A percentile compares a stretch with the other conserved stretches of the same genome.
Evolutionary conservation across 2,888 invertebrate species (phyloP).

Genomic region (Torymus auratus): DNA sequence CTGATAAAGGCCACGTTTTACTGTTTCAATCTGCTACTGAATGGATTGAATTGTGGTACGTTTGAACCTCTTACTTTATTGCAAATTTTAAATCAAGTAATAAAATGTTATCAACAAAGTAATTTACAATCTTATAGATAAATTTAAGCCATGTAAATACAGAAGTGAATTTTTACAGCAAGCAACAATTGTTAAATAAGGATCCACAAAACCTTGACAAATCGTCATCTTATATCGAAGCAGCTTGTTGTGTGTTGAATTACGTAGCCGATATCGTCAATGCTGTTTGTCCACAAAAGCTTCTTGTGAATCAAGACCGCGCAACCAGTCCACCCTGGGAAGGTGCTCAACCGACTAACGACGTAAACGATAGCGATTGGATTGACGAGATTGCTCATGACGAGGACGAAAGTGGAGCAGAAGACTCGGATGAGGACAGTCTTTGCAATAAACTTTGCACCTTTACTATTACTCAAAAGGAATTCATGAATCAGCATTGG

Average conservation of each 20-base stretch:
- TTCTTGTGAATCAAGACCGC: constrained; percentile 71
- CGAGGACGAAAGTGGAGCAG: constrained; percentile 94
- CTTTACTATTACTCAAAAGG: constrained; percentile 96
- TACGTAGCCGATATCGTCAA: constrained; percentile 88
- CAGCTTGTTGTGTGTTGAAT: constrained; percentile 89
- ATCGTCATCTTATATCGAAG: constrained; percentile 80
- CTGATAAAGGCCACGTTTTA: constrained; percentile 87
- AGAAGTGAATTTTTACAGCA: constrained; percentile 71
- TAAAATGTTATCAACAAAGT: background rate
- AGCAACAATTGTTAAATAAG: constrained; percentile 79
- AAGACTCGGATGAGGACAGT: constrained; percentile 95
- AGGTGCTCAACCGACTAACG: constrained; percentile 78
- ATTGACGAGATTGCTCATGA: constrained; percentile 90
- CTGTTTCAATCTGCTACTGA: constrained; percentile 88
- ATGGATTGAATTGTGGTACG: constrained; percentile 87
- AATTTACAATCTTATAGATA: too few species aligned
- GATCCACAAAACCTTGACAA: constrained; percentile 78
- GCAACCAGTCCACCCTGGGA: constrained; percentile 87
- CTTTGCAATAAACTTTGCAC: constrained; percentile 95
- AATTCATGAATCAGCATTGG: constrained; percentile 99
- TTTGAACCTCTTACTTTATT: constrained; percentile 7
- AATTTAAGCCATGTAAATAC: too few species aligned
- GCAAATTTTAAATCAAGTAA: background rate
- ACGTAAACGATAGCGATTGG: constrained; percentile 85
- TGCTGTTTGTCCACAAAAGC: constrained; percentile 77